Conservation (phyloP, 2,888 invertebrate genomes). For the Calameuta pallipes region DNA sequence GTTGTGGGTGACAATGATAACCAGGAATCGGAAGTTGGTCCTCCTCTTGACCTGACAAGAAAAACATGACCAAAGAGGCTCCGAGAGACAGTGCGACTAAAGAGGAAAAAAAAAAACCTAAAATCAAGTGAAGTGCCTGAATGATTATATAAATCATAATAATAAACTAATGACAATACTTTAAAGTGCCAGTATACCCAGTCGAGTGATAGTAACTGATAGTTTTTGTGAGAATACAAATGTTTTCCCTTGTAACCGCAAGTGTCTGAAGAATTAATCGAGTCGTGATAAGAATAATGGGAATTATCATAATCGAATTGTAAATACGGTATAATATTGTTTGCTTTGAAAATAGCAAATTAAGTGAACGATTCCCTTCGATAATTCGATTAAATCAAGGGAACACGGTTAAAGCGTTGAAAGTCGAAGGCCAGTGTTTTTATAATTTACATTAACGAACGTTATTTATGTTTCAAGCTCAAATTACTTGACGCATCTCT, state of each 20-base stretch:
- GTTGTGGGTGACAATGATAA: constrained; percentile 42
- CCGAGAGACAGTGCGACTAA: constrained; percentile 10
- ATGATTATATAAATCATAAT: background rate
- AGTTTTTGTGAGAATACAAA: background rate
- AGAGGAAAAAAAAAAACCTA: background rate
- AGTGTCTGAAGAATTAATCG: background rate
- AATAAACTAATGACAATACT: background rate
- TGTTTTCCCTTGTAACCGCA: background rate
- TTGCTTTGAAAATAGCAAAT: background rate
- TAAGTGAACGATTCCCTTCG: background rate
- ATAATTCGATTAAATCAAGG: background rate
- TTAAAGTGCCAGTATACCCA: background rate
- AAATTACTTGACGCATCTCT: constrained; percentile 1
- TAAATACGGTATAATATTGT: background rate
- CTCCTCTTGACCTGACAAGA: constrained; percentile 58
- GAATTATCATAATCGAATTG: background rate
- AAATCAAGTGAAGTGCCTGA: background rate
- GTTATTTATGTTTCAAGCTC: constrained; percentile 3
- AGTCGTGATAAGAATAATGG: background rate
- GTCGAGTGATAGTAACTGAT: background rate
- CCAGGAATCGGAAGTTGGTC: constrained; percentile 44
- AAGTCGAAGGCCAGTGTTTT: constrained; percentile 7
- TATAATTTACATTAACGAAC: background rate
- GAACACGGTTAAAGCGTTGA: background rate
- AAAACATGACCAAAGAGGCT: constrained; percentile 54